These are phyloP conservation scores for Petromus typicus DNA, from an alignment of 2,113 vertebrate species.

Conservation along the genomic window DNA sequence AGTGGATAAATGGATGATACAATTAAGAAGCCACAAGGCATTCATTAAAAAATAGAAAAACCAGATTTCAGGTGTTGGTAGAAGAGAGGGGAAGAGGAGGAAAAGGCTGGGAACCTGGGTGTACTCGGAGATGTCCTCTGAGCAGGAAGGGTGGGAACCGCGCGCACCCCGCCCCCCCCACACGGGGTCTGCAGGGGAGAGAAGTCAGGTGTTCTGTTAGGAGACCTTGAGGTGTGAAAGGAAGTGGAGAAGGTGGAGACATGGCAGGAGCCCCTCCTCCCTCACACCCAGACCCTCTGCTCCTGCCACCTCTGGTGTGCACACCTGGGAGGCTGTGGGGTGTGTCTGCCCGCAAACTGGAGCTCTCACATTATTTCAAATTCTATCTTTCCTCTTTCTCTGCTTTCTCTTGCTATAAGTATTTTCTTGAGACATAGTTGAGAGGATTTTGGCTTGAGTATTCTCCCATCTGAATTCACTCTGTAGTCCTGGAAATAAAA, in stretches of 20 bases:
- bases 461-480: neutral
- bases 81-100: neutral
- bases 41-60: slow-evolving; percentile 3
- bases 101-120: neutral
- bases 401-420: neutral
- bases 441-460: neutral
- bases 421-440: neutral
- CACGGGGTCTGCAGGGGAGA: neutral
- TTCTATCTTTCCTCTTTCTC: neutral
- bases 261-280: too few species aligned
- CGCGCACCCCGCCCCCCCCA: too few species aligned
- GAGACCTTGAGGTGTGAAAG: neutral
- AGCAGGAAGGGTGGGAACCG: neutral
- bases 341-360: fast-evolving
- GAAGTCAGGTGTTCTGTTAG: neutral
- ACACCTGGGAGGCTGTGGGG: neutral
- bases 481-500: neutral
- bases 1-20: slow-evolving; percentile 80
- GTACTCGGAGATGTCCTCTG: neutral
- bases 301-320: neutral
- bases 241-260: neutral
- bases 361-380: neutral
- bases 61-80: neutral
- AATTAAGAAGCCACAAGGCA: slow-evolving; percentile 75
- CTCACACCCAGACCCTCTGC: neutral